Conservation (phyloP, 2,797 vertebrate species). For the Falco naumanni region DNA sequence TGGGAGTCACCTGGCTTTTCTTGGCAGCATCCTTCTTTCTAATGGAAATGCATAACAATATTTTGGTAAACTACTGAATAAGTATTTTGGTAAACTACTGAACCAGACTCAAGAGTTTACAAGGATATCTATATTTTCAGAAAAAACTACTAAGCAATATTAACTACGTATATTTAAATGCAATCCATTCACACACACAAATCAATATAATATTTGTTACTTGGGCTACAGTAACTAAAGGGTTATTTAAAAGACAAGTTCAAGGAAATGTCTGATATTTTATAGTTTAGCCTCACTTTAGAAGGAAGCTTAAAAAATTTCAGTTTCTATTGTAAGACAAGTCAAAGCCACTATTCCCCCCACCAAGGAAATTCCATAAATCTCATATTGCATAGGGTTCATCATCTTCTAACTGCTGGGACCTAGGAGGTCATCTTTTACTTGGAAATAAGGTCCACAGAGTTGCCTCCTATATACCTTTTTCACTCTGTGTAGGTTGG, state of each 20-base stretch:
- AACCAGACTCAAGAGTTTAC: neutral
- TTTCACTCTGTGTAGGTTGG: neutral
- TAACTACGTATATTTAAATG: neutral
- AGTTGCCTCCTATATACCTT: neutral
- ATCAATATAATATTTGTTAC: neutral
- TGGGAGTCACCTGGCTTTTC: neutral
- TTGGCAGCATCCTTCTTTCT: neutral
- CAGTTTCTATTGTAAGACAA: neutral
- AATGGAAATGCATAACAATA: neutral
- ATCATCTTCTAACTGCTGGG: neutral
- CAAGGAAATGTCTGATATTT: neutral
- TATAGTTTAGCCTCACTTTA: neutral
- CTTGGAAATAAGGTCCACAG: neutral
- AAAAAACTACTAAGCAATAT: neutral
- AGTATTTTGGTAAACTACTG: neutral
- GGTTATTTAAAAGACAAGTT: constrained; percentile 15
- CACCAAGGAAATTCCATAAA: neutral
- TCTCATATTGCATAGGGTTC: neutral
- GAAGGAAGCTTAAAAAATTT: neutral
- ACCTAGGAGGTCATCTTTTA: neutral
- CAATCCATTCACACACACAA: neutral
- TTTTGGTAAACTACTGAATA: neutral
- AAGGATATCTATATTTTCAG: neutral
- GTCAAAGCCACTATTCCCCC: neutral
- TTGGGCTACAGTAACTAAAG: neutral